Base-by-base conservation (phyloP, 1,140 invertebrate genomes). In the Drosophila trapezifrons region DNA sequence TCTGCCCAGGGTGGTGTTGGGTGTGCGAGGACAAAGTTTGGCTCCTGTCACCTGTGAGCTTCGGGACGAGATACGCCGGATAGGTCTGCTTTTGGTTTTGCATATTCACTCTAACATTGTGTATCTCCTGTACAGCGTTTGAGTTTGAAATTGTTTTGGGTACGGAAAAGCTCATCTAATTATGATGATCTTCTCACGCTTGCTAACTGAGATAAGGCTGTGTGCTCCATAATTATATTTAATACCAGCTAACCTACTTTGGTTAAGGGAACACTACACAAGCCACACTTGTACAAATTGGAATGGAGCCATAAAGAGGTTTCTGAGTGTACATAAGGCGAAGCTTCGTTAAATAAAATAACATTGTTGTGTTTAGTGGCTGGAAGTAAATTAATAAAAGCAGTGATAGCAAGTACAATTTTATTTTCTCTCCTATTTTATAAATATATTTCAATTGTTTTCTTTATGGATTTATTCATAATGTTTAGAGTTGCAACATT, bases 151-250 rank as follows among this genome's bases (percentile, higher is more conserved):
- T 46, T 35, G 40, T 64, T 65, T 60, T 18, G 20, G 58, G 22
- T 63, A 15, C n/a, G 17, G 9, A 20, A 27, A 63, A 62, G 59
- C 59, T 64, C 45, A 65, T 65, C 43, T 35, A 65, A 67, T 67
- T 65, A 67, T 40, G 43, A 38, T 66, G 37, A 66, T 46, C 6
- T 43, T 13, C 32, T 46, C 42, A 37, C 32, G 18, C 32, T 64
- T 27, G 8, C 22, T 27, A 8, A 17, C 13, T 45, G 13, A 5
- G 32, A 38, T 47, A 46, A 47, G 35, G 35, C 27, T 25, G 18
- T 49, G 35, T 22, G 59, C 29, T 29, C 32, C 1, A 47, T 47
- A 37, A 47, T 47, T 47, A 47, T 37, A 32, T 63, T 32, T 38
- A 29, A 52, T 9, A 10, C 29, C 37, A 52, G 13, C 12, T 20